Base-by-base conservation (phyloP, 2,113 vertebrate genomes). In the Rhabdornis inornatus region DNA sequence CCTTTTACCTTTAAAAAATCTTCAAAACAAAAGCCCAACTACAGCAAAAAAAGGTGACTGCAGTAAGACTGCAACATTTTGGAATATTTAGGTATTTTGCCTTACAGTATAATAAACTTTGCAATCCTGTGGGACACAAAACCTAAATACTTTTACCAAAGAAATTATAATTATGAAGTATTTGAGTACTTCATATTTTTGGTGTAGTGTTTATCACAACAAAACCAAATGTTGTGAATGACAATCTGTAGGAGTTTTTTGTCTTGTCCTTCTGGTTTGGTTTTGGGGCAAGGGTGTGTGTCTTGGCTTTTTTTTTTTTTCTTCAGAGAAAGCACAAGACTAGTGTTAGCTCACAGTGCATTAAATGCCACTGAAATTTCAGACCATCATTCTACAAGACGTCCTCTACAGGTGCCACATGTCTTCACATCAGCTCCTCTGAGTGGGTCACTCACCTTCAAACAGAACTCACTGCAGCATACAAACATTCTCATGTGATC, bases 251-350 rank as follows among this genome's bases (percentile, higher is more conserved):
- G 2, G 2, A 20, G 25, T 47, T 56, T 19, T 57, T 63, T 33
- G 22, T 28, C 21, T 61, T 6, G 15, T 27, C 17, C 15, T 74
- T 59, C 22, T 15, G 9, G 13, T 50, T 55, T 77, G 3, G 7
- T 20, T 69, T 27, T 68, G 13, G 5, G 15, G 13, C 1, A 13
- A 44, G 3, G 1, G 5, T 8, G 8, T 7, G 4, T 50, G 9
- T 17, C 45, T 49, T 33, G 5, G 20, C 3, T 21, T 44, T n/a
- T 72, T 24, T 47, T 18, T 5, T 30, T 28, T 24, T 44, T 49
- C 35, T 31, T 17, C 13, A 11, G 39, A 65, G 49, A 18, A 90
- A 82, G 25, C 9, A 42, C 3, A 24, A 3, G 4, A 15, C 24
- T 8, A n/a, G 9, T 13, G 74, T 18, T 44, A 77, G 31, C 19